Percentiles rank a stretch among this genome's conserved stretches.
Conservation (phyloP, 2,113 vertebrate species). For the Erythrocercus mccallii region DNA sequence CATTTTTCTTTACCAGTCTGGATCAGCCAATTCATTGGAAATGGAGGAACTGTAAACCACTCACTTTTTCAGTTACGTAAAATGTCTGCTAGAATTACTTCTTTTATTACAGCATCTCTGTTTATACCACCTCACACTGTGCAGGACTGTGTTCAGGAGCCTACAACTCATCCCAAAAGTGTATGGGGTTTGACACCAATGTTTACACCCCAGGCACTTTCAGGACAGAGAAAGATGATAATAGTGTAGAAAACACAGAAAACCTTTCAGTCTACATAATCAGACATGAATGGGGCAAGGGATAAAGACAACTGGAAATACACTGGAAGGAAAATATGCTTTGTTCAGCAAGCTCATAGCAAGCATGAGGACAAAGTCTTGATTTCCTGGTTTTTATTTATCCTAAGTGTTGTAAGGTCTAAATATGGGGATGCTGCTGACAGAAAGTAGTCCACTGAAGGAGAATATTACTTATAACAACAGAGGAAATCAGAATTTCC, state of each 20-base stretch:
- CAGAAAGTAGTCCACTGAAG: not conserved
- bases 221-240: not conserved
- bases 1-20: not conserved
- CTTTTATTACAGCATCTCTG: not conserved
- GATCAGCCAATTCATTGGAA: not conserved
- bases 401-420: not conserved
- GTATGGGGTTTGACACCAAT: not conserved
- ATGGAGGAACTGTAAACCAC: not conserved
- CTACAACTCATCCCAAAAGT: not conserved
- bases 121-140: not conserved
- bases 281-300: not conserved
- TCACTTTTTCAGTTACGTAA: not conserved
- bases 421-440: not conserved
- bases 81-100: not conserved
- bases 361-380: not conserved
- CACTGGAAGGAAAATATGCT: not conserved
- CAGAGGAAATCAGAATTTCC: not conserved
- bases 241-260: not conserved
- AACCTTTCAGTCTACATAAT: not conserved
- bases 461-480: not conserved
- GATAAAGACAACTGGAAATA: not conserved
- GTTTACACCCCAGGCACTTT: not conserved
- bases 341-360: not conserved
- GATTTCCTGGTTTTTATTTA: not conserved
- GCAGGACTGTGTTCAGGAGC: not conserved